A percentile compares a stretch with the other conserved stretches of the same genome.
Conservation (phyloP, 2,113 vertebrate genomes). For the Brienomyrus brachyistius region DNA sequence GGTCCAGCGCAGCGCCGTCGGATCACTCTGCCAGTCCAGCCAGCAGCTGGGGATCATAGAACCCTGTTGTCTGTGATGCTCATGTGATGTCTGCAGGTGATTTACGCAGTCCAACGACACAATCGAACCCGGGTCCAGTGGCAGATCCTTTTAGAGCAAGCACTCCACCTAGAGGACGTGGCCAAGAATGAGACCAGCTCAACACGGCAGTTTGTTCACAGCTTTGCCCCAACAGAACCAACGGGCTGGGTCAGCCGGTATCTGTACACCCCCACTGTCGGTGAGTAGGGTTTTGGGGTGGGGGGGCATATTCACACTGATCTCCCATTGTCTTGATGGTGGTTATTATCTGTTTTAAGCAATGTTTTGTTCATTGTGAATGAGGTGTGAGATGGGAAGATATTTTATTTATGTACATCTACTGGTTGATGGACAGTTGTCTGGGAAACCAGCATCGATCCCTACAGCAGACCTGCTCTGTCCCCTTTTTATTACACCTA, state of each 20-base stretch:
- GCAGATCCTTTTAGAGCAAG: constrained; percentile 88
- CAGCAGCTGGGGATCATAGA: not conserved
- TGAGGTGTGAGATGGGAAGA: not conserved
- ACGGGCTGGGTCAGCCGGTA: constrained; percentile 73
- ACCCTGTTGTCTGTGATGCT: not conserved
- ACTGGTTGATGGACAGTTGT: not conserved
- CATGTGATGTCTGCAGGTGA: constrained; percentile 62
- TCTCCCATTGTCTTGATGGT: not conserved
- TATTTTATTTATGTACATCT: not conserved
- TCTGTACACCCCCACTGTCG: constrained; percentile 78
- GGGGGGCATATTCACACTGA: not conserved
- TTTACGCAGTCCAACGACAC: constrained; percentile 90
- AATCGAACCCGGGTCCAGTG: constrained; percentile 90
- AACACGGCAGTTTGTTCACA: constrained; percentile 77
- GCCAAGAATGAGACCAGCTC: constrained; percentile 88
- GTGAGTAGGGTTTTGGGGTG: constrained; percentile 55
- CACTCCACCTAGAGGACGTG: constrained; percentile 90
- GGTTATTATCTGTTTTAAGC: not conserved
- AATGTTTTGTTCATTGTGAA: not conserved
- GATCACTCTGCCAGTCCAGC: not conserved
- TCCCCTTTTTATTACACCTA: not conserved
- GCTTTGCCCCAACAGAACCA: constrained; percentile 73
- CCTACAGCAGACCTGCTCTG: not conserved
- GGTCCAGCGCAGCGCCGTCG: not conserved
- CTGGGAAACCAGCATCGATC: not conserved